Conservation (phyloP, 2,888 invertebrate genomes). For the Mimas tiliae region DNA sequence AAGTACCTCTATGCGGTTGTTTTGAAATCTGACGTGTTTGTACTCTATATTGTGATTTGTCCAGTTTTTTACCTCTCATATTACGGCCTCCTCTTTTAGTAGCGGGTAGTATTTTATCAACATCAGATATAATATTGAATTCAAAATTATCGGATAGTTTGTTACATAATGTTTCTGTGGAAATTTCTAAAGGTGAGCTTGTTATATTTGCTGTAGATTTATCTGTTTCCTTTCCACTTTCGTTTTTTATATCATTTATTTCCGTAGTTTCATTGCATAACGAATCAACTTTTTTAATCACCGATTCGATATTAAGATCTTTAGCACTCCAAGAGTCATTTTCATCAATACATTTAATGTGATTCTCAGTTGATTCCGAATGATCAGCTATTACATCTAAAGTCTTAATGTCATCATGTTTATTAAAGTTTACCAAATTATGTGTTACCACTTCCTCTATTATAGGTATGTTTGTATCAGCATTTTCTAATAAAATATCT, state of each 20-base stretch:
- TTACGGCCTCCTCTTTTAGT: conserved; percentile 74
- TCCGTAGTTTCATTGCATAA: conserved; percentile 80
- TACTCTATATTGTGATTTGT: conserved; percentile 67
- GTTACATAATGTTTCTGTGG: conserved; percentile 29
- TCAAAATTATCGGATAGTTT: conserved; percentile 11
- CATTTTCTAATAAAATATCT: conserved; percentile 9
- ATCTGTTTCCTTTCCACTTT: conserved; percentile 36
- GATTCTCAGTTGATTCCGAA: conserved; percentile 40
- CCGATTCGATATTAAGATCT: conserved; percentile 92
- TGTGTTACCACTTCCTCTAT: conserved; percentile 5
- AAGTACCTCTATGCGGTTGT: conserved; percentile 60
- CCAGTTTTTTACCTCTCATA: conserved; percentile 72
- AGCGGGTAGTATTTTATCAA: conserved; percentile 46
- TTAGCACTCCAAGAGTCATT: conserved; percentile 92
- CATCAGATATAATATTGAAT: conserved; percentile 32
- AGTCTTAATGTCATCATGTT: conserved; percentile 8
- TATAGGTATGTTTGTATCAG: conserved; percentile 2
- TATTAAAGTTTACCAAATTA: conserved; percentile 3
- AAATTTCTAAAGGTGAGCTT: conserved; percentile 24
- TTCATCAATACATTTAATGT: conserved; percentile 86
- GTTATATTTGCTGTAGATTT: conserved; percentile 16
- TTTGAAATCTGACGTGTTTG: conserved; percentile 79
- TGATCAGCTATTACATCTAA: neutral
- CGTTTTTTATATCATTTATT: conserved; percentile 46
- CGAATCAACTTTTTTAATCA: conserved; percentile 91